Evolutionary conservation across 2,797 vertebrate species (phyloP), one percentile per base, ranked within the genome.

Genomic region (Sebastes matsubarae): DNA sequence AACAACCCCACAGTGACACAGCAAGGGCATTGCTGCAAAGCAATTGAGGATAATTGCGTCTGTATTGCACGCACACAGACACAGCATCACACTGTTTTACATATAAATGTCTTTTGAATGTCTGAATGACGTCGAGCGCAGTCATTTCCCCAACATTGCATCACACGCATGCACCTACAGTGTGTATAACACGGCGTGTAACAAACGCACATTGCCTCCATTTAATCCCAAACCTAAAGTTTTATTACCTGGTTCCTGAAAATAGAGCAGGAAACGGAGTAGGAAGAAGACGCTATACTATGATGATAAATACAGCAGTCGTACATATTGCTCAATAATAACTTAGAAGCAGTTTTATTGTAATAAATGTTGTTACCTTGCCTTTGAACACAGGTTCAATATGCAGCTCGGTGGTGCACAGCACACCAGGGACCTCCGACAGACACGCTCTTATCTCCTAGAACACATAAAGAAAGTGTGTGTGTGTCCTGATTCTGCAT

Each of bases 401-500:
- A 55, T 96, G 96, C 55, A 97, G 95, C 68, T 97, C 96, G 2
- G 96, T 96, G 84, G 93, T 91, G 82, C 96, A 97, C 32, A 79
- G 90, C 70, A 99, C 95, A 85, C 97, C 97, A 75, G 97, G 96
- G 76, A 98, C 92, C 81, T 95, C 88, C 93, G 95, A 72, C n/a
- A 95, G 88, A 82, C 90, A 88, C 22, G 29, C 83, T 20, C 89
- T 85, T 36, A 95, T 75, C 75, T 94, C 93, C 96, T 96, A 58
- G 18, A 85, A 87, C 80, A 89, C 67, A 77, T 16, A 76, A 59
- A 81, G 22, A 66, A 34, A 75, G 12, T 18, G 27, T 71, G 29
- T 42, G 20, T 65, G 69, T 38, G 42, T 67, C 71, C 57, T 78
- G 36, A 42, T 71, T 71, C 64, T 50, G 61, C 29, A 77, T 82